Conservation (phyloP, 1,140 invertebrate species). For the Delia radicum region DNA sequence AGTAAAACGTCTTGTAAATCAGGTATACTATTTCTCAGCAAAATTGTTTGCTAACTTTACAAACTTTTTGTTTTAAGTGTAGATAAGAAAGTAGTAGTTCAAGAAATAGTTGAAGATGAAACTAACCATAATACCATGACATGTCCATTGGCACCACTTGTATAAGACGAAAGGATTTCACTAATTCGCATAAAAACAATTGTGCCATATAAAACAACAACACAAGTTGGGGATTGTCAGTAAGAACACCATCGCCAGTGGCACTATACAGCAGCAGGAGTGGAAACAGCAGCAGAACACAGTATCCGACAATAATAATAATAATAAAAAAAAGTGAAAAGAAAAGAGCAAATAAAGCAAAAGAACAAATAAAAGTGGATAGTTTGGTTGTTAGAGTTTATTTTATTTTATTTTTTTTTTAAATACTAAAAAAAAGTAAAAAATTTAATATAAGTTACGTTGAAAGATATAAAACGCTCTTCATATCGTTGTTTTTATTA, state of each 20-base stretch:
- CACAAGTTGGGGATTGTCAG: constrained; percentile 83
- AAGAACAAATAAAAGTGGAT: not conserved
- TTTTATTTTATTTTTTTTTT: not conserved
- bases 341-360: not conserved
- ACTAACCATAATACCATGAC: constrained; percentile 85
- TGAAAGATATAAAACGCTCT: not conserved
- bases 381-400: not conserved
- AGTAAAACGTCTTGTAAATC: too few species aligned
- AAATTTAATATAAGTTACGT: constrained; percentile 1
- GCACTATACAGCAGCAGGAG: constrained; percentile 65
- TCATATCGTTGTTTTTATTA: not conserved
- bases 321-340: not conserved
- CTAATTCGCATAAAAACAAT: constrained; percentile 80
- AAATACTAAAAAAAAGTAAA: not conserved
- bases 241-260: constrained; percentile 75
- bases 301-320: not conserved
- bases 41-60: too few species aligned
- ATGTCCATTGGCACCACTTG: constrained; percentile 87
- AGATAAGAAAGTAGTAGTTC: not conserved
- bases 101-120: not conserved
- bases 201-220: constrained; percentile 85
- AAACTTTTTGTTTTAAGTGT: too few species aligned
- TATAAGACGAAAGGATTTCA: constrained; percentile 83
- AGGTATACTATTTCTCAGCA: too few species aligned
- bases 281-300: constrained; percentile 6